Evolutionary conservation across 2,797 vertebrate species (phyloP), one percentile per base, ranked within the genome.

Genomic region (Hypotaenidia philippensis): DNA sequence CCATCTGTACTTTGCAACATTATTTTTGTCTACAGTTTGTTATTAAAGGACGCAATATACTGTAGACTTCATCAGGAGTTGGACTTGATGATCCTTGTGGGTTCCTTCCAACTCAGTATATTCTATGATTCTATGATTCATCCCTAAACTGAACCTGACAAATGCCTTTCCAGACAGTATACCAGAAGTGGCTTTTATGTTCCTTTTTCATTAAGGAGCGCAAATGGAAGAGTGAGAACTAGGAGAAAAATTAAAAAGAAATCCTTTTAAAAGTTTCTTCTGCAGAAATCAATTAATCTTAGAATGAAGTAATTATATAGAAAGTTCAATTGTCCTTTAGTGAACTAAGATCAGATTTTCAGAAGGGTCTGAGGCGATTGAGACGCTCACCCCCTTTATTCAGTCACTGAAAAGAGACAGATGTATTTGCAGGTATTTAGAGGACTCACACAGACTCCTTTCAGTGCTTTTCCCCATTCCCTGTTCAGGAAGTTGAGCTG

Each of bases 391-490:
- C 16, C 14, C 85, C 20, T 82, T 34, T 45, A 70, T 69, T 89
- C 56, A 52, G 15, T 44, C 7, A 0, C 34, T 63, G 49, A 34
- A 74, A 82, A 1, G 2, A 89, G 10, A 55, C 1, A 55, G 31
- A 79, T 45, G 4, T 14, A 61, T 79, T 84, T 74, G 19, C 25
- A 64, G 26, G 23, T 47, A 63, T 47, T 49, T 77, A 57, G 34
- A 66, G 25, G 36, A 77, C 38, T 13, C 23, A 69, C 4, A 32
- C 0, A 32, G 27, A 11, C 8, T 74, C 21, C 36, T 80, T 83
- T 66, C 71, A 55, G 23, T 36, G 13, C 9, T 55, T 2, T 5
- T 5, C 1, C 1, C 6, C 7, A 3, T 40, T 23, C 31, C 13
- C 19, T 59, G 3, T 36, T 59, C 64, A 80, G 31, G 13, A 77